Base-by-base conservation (phyloP, 2,888 invertebrate genomes). In the Drosophila ochracea region DNA sequence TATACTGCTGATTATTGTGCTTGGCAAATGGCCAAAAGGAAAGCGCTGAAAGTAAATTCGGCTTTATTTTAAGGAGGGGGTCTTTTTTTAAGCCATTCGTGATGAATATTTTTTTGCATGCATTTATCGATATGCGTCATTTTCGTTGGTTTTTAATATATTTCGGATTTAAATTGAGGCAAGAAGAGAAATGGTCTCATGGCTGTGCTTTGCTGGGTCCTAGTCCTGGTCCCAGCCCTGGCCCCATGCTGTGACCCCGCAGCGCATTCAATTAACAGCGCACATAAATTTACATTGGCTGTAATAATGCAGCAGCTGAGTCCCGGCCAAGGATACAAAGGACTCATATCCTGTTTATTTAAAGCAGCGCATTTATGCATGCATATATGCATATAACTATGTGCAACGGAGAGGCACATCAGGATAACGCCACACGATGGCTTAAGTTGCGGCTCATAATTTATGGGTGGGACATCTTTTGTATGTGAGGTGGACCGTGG, bases 281-380 rank as follows among this genome's bases (percentile, higher is more conserved):
- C 73, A 73, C 88, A 88, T 87, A 87, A 87, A 87, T 87, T 88
- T 84, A 81, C 85, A 78, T 84, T 81, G 87, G 76, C 74, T 73
- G 70, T 76, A 84, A 85, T 85, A 87, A 84, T 87, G 90, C 87
- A 57, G 39, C 57, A 88, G 90, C 90, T 87, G 87, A 82, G 85
- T 62, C 76, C 85, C 28, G 64, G 47, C 68, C 74, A 73, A 82
- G 82, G 71, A 81, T 76, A 58, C 65, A 49, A 35, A 37, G 31
- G 54, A 53, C 62, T 58, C 68, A 68, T 71, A 74, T 86, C 72
- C 64, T 73, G 81, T 81, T 82, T 87, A 89, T 87, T 86, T 89
- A 87, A 89, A 86, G 84, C 84, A 68, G 73, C 72, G 69, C 74
- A 76, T 70, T 78, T 76, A 73, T 78, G 62, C 58, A 72, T 78